Conservation (phyloP, 2,797 vertebrate genomes). For the Trachurus trachurus region DNA sequence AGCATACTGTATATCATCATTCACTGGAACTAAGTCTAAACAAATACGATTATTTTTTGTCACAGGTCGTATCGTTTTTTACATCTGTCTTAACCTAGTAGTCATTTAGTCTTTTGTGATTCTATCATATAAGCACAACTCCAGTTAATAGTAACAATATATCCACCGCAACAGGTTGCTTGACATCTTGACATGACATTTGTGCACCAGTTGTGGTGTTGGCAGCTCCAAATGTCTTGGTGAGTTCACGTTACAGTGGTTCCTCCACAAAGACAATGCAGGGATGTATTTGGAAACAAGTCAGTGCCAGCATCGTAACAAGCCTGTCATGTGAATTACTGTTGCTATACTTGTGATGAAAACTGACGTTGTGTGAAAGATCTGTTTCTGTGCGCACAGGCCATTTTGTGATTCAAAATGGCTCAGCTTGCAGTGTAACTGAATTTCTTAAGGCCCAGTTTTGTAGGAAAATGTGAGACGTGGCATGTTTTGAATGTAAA, state of each 20-base stretch:
- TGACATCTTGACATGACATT: neutral
- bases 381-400: neutral
- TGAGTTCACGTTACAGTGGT: neutral
- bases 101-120: too few relatives aligned
- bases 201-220: too few relatives aligned
- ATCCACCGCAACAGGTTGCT: neutral
- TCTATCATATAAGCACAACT: neutral
- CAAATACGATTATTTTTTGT: neutral
- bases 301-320: neutral
- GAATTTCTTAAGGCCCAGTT: neutral
- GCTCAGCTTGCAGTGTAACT: neutral
- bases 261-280: neutral
- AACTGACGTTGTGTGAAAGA: neutral
- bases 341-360: slow-evolving; percentile 1
- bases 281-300: neutral
- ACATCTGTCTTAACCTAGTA: neutral
- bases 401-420: too few relatives aligned
- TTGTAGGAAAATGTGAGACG: neutral
- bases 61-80: neutral
- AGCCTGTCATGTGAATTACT: neutral
- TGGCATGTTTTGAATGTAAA: too few relatives aligned
- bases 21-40: neutral
- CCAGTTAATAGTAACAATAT: neutral
- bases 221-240: neutral
- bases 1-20: neutral